These are phyloP conservation scores for Myzus persicae DNA, from an alignment of 1,140 invertebrate genomes.

Conservation along the genomic window DNA sequence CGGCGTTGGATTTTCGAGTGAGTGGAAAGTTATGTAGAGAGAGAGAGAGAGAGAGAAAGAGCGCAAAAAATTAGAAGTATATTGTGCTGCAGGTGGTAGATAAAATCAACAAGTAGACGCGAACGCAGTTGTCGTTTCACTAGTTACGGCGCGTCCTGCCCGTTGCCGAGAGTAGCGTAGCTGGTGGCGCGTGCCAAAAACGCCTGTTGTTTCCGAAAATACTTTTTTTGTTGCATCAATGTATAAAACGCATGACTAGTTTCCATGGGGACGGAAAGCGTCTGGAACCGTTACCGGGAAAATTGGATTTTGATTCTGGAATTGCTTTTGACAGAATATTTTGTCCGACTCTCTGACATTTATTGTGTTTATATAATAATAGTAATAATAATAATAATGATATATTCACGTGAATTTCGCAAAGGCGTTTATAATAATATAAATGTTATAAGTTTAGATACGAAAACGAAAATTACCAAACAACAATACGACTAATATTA, in stretches of 20 bases:
- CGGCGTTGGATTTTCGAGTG: background rate
- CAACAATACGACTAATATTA: background rate
- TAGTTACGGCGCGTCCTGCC: constrained; percentile 34
- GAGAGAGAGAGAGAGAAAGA: background rate
- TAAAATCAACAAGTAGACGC: constrained; percentile 51
- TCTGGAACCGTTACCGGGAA: constrained; percentile 46
- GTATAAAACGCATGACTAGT: constrained; percentile 44
- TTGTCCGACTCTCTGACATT: constrained; percentile 8
- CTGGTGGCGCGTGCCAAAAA: constrained; percentile 52
- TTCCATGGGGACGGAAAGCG: constrained; percentile 35
- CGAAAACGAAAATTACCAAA: constrained; percentile 13
- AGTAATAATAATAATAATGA: constrained; percentile 19
- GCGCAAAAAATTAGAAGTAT: background rate
- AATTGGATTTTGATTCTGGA: constrained; percentile 53
- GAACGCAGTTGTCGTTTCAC: constrained; percentile 36
- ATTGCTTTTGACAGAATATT: constrained; percentile 46
- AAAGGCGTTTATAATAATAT: background rate
- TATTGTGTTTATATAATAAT: constrained; percentile 27
- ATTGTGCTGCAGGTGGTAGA: constrained; percentile 39
- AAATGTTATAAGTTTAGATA: constrained; percentile 8
- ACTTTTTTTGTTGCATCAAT: constrained; percentile 43
- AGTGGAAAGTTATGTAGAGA: background rate
- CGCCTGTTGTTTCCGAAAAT: constrained; percentile 54
- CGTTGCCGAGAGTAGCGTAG: constrained; percentile 43
- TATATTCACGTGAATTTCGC: background rate